Evolutionary conservation across 2,797 vertebrate species (phyloP).

Genomic region (Sebastes minor): DNA sequence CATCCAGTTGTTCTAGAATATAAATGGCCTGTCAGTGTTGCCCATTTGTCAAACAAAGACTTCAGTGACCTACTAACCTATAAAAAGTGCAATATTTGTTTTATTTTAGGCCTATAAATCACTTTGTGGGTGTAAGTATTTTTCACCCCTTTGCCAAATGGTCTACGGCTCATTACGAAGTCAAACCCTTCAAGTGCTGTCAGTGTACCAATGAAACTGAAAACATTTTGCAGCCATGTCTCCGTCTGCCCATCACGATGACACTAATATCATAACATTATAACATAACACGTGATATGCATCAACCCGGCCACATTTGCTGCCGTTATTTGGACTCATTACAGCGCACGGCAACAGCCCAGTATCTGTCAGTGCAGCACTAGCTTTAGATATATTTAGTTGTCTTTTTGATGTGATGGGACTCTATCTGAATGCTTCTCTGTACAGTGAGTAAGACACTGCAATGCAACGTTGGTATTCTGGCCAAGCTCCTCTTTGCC

Average conservation of each 20-base stretch:
- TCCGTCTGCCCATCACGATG: background rate
- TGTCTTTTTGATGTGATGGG: slow-evolving; percentile 58
- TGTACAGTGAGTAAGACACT: slow-evolving; percentile 46
- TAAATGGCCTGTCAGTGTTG: background rate
- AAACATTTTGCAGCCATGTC: background rate
- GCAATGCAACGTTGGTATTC: slow-evolving; percentile 67
- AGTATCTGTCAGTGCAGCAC: slow-evolving; percentile 17
- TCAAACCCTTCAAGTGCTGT: background rate
- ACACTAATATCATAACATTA: slow-evolving; percentile 17
- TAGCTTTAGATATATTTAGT: slow-evolving; percentile 39
- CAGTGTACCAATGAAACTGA: slow-evolving; percentile 5
- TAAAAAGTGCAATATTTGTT: background rate
- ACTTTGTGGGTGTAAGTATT: background rate
- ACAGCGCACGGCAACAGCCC: background rate
- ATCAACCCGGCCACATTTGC: slow-evolving; percentile 6
- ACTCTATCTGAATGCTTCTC: slow-evolving; percentile 32
- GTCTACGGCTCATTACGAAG: background rate
- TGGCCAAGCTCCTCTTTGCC: slow-evolving; percentile 51
- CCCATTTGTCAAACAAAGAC: slow-evolving; percentile 17
- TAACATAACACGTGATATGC: background rate
- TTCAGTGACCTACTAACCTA: slow-evolving; percentile 10
- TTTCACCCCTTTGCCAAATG: background rate
- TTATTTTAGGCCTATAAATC: slow-evolving; percentile 8
- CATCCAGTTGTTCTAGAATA: background rate
- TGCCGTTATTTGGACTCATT: slow-evolving; percentile 14